Evolutionary conservation across 2,888 invertebrate species (phyloP).

Genomic region (Mythimna lalbum): DNA sequence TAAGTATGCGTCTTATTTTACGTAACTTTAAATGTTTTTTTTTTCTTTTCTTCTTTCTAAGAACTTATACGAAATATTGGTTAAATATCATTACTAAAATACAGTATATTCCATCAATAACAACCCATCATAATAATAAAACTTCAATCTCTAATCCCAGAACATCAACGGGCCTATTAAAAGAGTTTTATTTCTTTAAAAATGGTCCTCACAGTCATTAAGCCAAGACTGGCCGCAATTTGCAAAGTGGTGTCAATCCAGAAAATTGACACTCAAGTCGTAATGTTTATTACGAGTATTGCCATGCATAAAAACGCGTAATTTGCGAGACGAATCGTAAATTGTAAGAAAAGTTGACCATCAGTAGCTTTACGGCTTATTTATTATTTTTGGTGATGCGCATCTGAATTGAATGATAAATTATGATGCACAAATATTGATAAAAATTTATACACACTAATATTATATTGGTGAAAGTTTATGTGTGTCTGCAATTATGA

Average conservation of each 20-base stretch:
- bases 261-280: constrained; percentile 69
- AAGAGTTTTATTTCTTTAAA: constrained; percentile 55
- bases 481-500: too few relatives aligned
- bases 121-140: constrained; percentile 4
- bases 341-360: constrained; percentile 62
- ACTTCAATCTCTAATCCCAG: constrained; percentile 8
- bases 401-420: constrained; percentile 1
- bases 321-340: constrained; percentile 62
- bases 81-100: not conserved
- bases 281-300: constrained; percentile 61
- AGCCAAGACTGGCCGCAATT: constrained; percentile 53
- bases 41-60: too few relatives aligned
- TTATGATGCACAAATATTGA: not conserved
- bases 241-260: constrained; percentile 66
- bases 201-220: constrained; percentile 51
- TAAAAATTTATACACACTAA: not conserved
- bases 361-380: constrained; percentile 50
- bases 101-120: not conserved
- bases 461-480: too few relatives aligned
- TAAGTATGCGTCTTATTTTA: too few relatives aligned
- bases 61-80: too few relatives aligned
- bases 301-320: constrained; percentile 61
- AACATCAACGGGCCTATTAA: constrained; percentile 37
- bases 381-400: constrained; percentile 54
- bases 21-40: too few relatives aligned